phyloP scores from a whole-genome alignment of 1,140 invertebrate genomes.

The Rhysida immarginata region DNA sequence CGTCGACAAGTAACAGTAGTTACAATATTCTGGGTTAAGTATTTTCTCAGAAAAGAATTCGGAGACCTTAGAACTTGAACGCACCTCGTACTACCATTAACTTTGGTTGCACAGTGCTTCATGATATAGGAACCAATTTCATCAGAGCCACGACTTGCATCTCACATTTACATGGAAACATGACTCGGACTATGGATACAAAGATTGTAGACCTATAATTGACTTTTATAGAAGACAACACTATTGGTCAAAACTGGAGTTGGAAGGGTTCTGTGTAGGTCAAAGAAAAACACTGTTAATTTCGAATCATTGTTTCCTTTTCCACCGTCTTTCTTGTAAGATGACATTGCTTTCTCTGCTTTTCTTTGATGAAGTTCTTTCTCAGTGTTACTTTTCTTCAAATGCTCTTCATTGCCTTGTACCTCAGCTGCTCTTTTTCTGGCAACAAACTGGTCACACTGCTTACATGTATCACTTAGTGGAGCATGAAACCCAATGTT shows the following conservation, averaged over 20 bases:
- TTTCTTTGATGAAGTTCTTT: slow-evolving; percentile 8
- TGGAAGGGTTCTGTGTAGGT: slow-evolving; percentile 27
- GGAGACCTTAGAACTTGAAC: too few relatives aligned
- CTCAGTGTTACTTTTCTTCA: slow-evolving; percentile 4
- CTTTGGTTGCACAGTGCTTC: not conserved
- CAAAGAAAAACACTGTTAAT: slow-evolving; percentile 17
- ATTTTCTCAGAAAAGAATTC: too few relatives aligned
- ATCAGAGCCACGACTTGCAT: slow-evolving; percentile 23
- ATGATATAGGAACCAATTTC: slow-evolving; percentile 23
- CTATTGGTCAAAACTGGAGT: slow-evolving; percentile 22
- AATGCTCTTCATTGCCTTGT: slow-evolving; percentile 9
- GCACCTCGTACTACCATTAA: too few relatives aligned
- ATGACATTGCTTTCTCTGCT: too few relatives aligned
- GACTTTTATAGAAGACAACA: slow-evolving; percentile 24
- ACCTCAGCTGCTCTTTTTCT: slow-evolving; percentile 11
- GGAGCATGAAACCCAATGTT: slow-evolving; percentile 16
- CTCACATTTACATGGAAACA: slow-evolving; percentile 25
- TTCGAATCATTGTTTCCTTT: too few relatives aligned
- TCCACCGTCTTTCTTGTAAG: too few relatives aligned
- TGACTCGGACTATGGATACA: slow-evolving; percentile 22
- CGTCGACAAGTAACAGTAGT: too few relatives aligned
- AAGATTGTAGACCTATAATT: slow-evolving; percentile 28
- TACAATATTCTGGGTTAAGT: too few relatives aligned
- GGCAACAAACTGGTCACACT: slow-evolving; percentile 13
- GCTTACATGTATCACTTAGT: slow-evolving; percentile 18